These are phyloP conservation scores for Anthrax anthrax DNA, from an alignment of 2,888 invertebrate genomes.

Conservation along the genomic window DNA sequence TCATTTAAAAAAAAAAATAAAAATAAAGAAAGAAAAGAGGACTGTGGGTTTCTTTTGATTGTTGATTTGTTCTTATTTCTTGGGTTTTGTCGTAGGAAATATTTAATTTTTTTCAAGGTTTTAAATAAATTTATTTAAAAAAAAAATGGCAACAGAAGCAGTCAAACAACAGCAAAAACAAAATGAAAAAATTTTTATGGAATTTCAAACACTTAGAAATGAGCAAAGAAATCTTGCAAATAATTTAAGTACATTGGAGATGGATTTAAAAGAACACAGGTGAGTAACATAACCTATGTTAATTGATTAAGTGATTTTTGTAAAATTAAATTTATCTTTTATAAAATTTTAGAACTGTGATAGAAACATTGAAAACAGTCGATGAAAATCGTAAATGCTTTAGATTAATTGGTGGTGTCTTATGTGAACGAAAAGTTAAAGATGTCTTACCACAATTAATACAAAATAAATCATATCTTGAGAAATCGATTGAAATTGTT, in stretches of 20 bases:
- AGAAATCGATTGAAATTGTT: slow-evolving; percentile 61
- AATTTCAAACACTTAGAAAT: slow-evolving; percentile 72
- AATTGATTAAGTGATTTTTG: neutral
- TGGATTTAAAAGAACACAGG: slow-evolving; percentile 95
- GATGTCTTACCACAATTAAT: slow-evolving; percentile 76
- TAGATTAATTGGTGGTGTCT: slow-evolving; percentile 83
- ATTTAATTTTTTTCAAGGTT: too few relatives aligned
- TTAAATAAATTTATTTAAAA: too few relatives aligned
- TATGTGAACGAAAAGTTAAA: slow-evolving; percentile 83
- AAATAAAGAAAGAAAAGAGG: too few relatives aligned
- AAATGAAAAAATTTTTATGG: slow-evolving; percentile 69
- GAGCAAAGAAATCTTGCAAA: slow-evolving; percentile 77
- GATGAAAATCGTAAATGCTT: slow-evolving; percentile 79
- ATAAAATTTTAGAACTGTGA: slow-evolving; percentile 58
- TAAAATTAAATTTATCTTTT: neutral
- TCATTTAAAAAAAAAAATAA: too few relatives aligned
- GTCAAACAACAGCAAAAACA: slow-evolving; percentile 24
- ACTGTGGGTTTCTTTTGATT: too few relatives aligned
- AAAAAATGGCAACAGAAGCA: slow-evolving; percentile 30
- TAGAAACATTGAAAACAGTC: slow-evolving; percentile 78
- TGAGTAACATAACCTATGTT: slow-evolving; percentile 35
- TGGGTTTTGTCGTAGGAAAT: too few relatives aligned
- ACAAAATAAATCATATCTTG: slow-evolving; percentile 65
- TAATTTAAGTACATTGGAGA: slow-evolving; percentile 84
- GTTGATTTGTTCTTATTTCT: too few relatives aligned